Evolutionary conservation across 2,113 vertebrate species (phyloP).

Genomic region (Tragelaphus strepsiceros): DNA sequence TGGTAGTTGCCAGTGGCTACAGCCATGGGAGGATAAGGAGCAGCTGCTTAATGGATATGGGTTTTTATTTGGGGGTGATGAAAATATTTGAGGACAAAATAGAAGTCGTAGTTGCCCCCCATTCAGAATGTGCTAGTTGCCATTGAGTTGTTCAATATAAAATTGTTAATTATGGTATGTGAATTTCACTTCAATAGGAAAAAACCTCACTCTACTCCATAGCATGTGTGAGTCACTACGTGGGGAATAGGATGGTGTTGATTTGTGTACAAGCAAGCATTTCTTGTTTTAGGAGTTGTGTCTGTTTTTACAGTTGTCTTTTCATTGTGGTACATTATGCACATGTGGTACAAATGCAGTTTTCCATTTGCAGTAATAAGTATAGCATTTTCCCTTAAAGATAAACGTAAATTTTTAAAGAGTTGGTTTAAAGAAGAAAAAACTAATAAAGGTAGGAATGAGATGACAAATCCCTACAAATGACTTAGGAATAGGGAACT

Average conservation of each 20-base stretch:
- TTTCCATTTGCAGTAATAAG: slow-evolving; percentile 1
- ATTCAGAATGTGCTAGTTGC: not conserved
- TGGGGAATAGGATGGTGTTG: not conserved
- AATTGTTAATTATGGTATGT: not conserved
- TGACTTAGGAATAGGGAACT: not conserved
- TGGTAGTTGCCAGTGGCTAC: not conserved
- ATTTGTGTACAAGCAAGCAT: not conserved
- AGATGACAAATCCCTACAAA: not conserved
- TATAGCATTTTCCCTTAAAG: slow-evolving; percentile 2
- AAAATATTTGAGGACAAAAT: not conserved
- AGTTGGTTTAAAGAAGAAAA: not conserved
- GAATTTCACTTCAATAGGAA: not conserved
- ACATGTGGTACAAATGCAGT: not conserved
- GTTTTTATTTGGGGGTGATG: not conserved
- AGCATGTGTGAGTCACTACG: not conserved
- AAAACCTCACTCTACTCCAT: not conserved
- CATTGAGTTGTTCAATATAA: not conserved
- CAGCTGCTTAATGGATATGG: not conserved
- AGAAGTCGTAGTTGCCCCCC: not conserved
- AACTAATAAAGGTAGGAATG: not conserved
- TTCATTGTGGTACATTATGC: not conserved
- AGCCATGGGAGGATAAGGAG: not conserved
- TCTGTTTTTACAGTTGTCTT: not conserved
- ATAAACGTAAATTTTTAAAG: not conserved
- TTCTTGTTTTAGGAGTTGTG: not conserved